Evolutionary conservation across 1,140 invertebrate species (phyloP).

Genomic region (Eupristina koningsbergeri): DNA sequence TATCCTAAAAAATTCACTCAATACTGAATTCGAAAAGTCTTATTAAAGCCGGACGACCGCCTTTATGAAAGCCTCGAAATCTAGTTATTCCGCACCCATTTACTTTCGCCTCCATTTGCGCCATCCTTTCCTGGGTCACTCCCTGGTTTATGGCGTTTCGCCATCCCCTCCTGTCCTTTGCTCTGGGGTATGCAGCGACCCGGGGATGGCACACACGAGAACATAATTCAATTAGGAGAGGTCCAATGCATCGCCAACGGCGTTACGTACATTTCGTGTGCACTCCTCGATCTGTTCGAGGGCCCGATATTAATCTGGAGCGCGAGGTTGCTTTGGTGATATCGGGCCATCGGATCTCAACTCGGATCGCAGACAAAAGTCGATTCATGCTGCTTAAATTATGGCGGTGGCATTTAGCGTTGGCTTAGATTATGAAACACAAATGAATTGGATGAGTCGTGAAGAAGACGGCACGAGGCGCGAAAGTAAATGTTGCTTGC

Average conservation of each 20-base stretch:
- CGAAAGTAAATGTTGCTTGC: not conserved
- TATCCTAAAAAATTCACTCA: not conserved
- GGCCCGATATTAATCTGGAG: constrained; percentile 33
- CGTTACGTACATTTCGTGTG: constrained; percentile 38
- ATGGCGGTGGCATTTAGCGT: not conserved
- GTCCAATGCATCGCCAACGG: not conserved
- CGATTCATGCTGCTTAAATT: not conserved
- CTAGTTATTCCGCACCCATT: not conserved
- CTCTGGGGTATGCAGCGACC: not conserved
- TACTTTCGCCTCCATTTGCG: not conserved
- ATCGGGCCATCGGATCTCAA: not conserved
- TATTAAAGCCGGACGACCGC: not conserved
- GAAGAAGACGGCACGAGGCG: not conserved
- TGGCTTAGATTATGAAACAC: not conserved
- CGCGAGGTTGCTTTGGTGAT: not conserved
- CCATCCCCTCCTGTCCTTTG: not conserved
- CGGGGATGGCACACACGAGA: constrained; percentile 18
- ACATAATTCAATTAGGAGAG: constrained; percentile 49
- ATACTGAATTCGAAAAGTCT: not conserved
- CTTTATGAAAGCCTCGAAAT: not conserved
- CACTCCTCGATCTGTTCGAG: not conserved
- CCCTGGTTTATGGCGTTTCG: not conserved
- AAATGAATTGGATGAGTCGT: not conserved
- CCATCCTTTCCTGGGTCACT: not conserved
- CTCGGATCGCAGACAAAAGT: not conserved